phyloP scores from a whole-genome alignment of 2,113 vertebrate species.

The crab-eating macaque (Macaca fascicularis) region T2T-MFA8v1.1 NC_088389.1:93439501-93440000 shows the following conservation, averaged over 20 bases:
- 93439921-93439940: not conserved
- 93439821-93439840: not conserved
- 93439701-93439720: not conserved
- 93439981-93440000: not conserved
- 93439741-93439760: not conserved
- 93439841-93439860: not conserved
- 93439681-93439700: not conserved
- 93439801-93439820: not conserved
- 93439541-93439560: too few species aligned
- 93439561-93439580: too few species aligned
- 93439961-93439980: not conserved
- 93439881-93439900: not conserved
- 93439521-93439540: too few species aligned
- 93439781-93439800: not conserved
- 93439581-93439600: not conserved
- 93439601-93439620: not conserved
- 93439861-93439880: not conserved
- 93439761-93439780: not conserved
- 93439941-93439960: not conserved
- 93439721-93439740: not conserved
- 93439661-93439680: not conserved
- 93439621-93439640: not conserved
- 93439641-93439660: not conserved
- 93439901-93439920: not conserved
- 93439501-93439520: too few species aligned